A percentile compares a stretch with the other conserved stretches of the same genome.
These are phyloP conservation scores for Rhynchonycteris naso DNA, from an alignment of 2,797 vertebrate genomes.

Conservation along the genomic window DNA sequence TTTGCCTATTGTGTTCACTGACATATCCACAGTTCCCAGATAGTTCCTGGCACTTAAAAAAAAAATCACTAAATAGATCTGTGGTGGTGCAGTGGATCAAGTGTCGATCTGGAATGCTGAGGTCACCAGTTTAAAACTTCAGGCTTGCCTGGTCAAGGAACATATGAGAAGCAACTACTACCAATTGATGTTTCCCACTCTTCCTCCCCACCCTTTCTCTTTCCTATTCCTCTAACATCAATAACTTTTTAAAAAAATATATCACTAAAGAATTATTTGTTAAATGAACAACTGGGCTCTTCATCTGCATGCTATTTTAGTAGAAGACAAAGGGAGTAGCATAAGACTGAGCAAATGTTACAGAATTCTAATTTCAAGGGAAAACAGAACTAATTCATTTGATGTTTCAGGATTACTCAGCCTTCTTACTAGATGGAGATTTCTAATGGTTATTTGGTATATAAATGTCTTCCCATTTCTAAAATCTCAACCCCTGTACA, in stretches of 20 bases:
- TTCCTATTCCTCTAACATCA: too few species aligned
- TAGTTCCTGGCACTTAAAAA: constrained; percentile 10
- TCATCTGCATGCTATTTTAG: not conserved
- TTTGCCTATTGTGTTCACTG: not conserved
- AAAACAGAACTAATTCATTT: not conserved
- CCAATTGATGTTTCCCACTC: too few species aligned
- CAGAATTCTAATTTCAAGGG: not conserved
- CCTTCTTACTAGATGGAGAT: not conserved
- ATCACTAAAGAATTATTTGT: not conserved
- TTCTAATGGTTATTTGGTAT: not conserved
- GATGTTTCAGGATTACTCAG: not conserved
- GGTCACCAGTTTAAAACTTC: too few species aligned
- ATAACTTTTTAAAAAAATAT: too few species aligned
- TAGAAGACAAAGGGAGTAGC: too few species aligned
- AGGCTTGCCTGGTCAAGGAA: too few species aligned
- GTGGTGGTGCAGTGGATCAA: too few species aligned
- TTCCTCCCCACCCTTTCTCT: too few species aligned
- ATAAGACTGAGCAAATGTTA: not conserved
- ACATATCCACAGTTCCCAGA: not conserved
- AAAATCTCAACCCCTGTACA: not conserved
- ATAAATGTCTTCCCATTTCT: not conserved
- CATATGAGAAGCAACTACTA: too few species aligned
- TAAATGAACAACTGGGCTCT: not conserved
- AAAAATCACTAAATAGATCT: not conserved
- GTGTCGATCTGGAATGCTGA: too few species aligned